Evolutionary conservation across 2,113 vertebrate species (phyloP).

Genomic region (Nesogale talazaci): DNA sequence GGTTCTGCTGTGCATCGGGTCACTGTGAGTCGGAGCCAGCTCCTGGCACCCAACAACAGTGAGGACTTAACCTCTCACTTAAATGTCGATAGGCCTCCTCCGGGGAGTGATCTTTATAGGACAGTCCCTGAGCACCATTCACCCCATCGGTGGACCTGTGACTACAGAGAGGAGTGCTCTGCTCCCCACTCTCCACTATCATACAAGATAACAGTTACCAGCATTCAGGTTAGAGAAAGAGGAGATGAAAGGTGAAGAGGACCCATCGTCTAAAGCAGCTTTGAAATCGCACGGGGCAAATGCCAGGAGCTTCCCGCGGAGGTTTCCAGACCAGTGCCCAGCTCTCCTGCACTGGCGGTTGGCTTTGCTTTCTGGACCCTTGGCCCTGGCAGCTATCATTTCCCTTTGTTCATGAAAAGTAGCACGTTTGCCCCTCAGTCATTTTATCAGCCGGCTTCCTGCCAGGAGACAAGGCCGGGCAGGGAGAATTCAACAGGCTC

Average conservation of each 20-base stretch:
- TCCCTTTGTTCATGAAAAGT: not conserved
- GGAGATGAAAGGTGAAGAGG: not conserved
- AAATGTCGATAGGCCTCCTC: slow-evolving; percentile 11
- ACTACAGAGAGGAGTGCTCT: not conserved
- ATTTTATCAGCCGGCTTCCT: slow-evolving; percentile 21
- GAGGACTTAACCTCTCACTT: not conserved
- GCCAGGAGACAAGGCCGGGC: not conserved
- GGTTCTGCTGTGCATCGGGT: too few species aligned
- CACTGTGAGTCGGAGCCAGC: too few species aligned
- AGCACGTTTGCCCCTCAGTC: slow-evolving; percentile 1
- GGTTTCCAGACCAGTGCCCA: not conserved
- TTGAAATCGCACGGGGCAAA: not conserved
- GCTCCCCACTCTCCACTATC: not conserved
- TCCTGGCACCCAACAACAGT: too few species aligned
- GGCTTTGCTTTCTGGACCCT: too few species aligned
- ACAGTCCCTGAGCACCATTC: not conserved
- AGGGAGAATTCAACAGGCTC: not conserved
- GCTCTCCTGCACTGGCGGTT: not conserved
- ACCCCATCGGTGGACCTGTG: not conserved
- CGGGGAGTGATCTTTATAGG: not conserved
- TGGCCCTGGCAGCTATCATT: not conserved
- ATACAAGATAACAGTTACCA: not conserved
- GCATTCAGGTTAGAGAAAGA: slow-evolving; percentile 1
- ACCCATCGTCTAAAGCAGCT: not conserved
- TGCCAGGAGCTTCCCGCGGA: not conserved